Conservation (phyloP, 2,888 invertebrate species). For the Stramonita haemastoma region DNA sequence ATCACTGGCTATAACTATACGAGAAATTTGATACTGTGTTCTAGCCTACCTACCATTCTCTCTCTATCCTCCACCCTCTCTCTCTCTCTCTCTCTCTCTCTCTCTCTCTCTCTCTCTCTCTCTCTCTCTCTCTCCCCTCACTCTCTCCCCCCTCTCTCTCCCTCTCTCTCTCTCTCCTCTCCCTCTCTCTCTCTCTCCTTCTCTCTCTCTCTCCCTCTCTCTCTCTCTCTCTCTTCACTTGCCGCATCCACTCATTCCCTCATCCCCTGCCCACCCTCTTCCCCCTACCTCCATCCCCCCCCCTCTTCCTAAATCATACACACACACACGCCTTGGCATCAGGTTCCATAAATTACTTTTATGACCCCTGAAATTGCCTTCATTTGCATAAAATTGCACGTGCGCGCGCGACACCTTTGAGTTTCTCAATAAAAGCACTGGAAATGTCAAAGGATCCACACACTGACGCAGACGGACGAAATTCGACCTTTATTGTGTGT, state of each 20-base stretch:
- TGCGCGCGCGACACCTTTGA: constrained; percentile 29
- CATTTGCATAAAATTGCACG: constrained; percentile 32
- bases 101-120: constrained; percentile 9
- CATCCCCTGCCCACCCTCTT: not conserved
- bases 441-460: constrained; percentile 23
- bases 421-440: constrained; percentile 22
- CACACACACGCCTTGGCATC: constrained; percentile 11
- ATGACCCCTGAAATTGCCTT: constrained; percentile 26
- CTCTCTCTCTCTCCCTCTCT: not conserved
- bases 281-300: not conserved
- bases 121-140: constrained; percentile 3
- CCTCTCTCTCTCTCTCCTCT: not conserved
- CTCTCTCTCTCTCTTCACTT: not conserved
- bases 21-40: no score
- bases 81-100: not conserved
- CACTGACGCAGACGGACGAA: not conserved
- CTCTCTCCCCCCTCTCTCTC: not conserved
- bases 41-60: not conserved
- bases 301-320: constrained; percentile 17
- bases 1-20: no score
- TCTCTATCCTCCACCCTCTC: not conserved
- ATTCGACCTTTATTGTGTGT: not conserved
- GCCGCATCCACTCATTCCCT: not conserved
- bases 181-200: not conserved
- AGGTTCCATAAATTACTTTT: constrained; percentile 28